Base-by-base conservation (phyloP, 1,140 invertebrate genomes). In the Copidosoma floridanum region DNA sequence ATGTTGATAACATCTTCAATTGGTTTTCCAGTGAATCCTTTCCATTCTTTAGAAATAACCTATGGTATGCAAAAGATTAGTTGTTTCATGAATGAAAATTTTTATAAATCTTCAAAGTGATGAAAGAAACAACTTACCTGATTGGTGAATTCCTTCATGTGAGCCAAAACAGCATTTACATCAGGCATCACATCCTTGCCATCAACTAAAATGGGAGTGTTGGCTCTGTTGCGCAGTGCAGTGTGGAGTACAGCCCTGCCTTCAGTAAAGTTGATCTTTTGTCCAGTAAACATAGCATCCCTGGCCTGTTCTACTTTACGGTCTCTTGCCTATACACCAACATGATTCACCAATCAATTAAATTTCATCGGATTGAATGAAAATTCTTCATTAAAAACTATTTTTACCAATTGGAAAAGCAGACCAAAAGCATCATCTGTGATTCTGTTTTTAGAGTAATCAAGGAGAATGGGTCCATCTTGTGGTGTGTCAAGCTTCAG, bases 1-100 rank as follows among this genome's bases (percentile, higher is more conserved):
- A 99, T 99, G 78, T 99, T 99, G 24, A 99, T 92, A 47, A 99
- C 93, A 85, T 99, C 97, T 58, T 93, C 96, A 46, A 99, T 99
- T 57, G 89, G 75, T 81, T 98, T 95, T 10, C 95, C 96, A 4
- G 94, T 95, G 75, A 92, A 98, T 29, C 96, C 92, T 71, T 85
- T 85, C 92, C 92, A 94, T 65, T 83, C 65, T 44, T 90, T 89
- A 23, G 75, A 81, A 60, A 89, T 84, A 2, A 94, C 83, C 78
- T 85, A 64, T 26, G 82, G 64, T n/a, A 60, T 41, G 37, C 55
- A 66, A 56, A 48, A 43, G 29, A 41, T n/a, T n/a, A n/a, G n/a
- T n/a, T n/a, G n/a, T n/a, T n/a, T n/a, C n/a, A 32, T 32, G 20
- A 48, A 35, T 43, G 18, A 40, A 52, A 21, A 43, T 37, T 53